phyloP scores from a whole-genome alignment of 2,113 vertebrate species.

The Zeus faber region DNA sequence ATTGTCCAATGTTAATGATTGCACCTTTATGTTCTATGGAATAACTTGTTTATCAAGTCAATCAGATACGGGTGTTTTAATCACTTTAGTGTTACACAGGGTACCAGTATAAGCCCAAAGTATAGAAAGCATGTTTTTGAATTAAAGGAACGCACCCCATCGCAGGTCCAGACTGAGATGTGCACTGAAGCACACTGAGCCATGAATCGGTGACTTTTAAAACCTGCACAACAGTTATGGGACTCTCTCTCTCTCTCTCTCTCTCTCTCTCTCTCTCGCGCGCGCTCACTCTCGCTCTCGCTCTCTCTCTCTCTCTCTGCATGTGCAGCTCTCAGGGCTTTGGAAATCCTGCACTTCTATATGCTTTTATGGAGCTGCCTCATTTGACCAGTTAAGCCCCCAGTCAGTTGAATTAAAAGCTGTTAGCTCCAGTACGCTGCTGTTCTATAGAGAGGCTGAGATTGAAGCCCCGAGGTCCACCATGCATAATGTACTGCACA shows the following conservation, averaged over 20 bases:
- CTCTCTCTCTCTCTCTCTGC: constrained; percentile 10
- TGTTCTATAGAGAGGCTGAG: constrained; percentile 43
- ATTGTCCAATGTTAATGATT: no score
- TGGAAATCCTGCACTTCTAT: constrained; percentile 53
- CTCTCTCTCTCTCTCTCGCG: neutral
- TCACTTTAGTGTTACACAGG: no score
- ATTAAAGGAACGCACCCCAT: neutral
- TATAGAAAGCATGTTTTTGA: neutral
- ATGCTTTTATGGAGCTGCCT: constrained; percentile 53
- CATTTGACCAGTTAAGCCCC: constrained; percentile 59
- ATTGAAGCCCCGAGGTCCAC: constrained; percentile 29
- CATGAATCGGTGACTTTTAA: neutral
- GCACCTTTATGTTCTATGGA: no score
- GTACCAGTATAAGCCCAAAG: neutral
- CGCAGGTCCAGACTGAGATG: neutral
- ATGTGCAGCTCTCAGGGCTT: constrained; percentile 48
- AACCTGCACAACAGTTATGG: neutral
- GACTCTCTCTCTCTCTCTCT: constrained; percentile 4
- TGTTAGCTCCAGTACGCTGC: constrained; percentile 38
- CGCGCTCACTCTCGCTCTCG: constrained; percentile 8
- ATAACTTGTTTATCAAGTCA: no score
- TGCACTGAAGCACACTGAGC: neutral
- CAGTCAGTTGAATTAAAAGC: constrained; percentile 63
- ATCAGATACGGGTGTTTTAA: no score
- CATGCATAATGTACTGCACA: constrained; percentile 45